Conservation (phyloP, 1,140 invertebrate genomes). For the Calephelis nemesis region DNA sequence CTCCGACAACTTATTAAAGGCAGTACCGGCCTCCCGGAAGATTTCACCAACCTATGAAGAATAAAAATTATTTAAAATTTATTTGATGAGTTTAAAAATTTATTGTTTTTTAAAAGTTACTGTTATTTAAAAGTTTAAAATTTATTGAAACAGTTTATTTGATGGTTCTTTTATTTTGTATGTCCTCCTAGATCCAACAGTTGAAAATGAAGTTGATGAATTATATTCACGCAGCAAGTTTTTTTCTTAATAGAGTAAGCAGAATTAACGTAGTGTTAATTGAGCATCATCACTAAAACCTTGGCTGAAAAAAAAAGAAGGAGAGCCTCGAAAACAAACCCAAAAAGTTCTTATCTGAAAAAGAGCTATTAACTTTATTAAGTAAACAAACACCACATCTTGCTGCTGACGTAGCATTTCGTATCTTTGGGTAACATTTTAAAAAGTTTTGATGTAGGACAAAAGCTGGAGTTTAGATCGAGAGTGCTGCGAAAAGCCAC, state of each 20-base stretch:
- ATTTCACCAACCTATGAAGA: no score
- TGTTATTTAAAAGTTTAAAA: no score
- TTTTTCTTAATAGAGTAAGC: slow-evolving; percentile 4
- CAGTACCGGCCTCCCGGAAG: no score
- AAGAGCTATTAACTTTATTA: slow-evolving; percentile 19
- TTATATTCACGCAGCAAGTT: background rate
- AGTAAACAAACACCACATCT: slow-evolving; percentile 23
- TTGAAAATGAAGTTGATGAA: background rate
- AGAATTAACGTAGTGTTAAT: slow-evolving; percentile 17
- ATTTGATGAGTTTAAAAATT: no score
- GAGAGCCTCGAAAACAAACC: slow-evolving; percentile 18
- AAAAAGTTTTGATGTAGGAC: slow-evolving; percentile 30
- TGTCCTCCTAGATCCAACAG: slow-evolving; percentile 9
- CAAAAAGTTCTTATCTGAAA: slow-evolving; percentile 30
- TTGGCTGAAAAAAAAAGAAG: slow-evolving; percentile 30
- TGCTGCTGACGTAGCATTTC: slow-evolving; percentile 22
- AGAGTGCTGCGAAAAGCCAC: slow-evolving; percentile 26
- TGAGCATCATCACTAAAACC: slow-evolving; percentile 25
- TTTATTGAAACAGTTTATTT: no score
- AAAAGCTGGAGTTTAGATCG: slow-evolving; percentile 24
- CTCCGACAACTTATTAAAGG: no score
- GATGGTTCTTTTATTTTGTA: no score
- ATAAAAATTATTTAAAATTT: no score
- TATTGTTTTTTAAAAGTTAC: no score
- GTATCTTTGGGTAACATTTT: slow-evolving; percentile 30